Evolutionary conservation across 2,797 vertebrate species (phyloP), one percentile per base, ranked within the genome.

Genomic region (Nannoperca australis): DNA sequence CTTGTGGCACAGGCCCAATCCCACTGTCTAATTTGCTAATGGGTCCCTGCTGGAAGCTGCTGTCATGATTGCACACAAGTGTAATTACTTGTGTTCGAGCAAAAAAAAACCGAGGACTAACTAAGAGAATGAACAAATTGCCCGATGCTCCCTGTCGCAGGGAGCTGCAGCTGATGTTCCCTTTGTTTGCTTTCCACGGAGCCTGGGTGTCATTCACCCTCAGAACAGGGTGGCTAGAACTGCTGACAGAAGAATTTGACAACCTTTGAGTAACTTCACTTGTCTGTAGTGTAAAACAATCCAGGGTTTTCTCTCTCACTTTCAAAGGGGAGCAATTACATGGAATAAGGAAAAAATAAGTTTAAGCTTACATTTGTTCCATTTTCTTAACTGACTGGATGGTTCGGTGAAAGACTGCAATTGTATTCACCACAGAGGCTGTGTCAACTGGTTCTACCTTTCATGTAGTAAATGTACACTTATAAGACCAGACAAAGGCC

Each of bases 11-110:
- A 54, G 76, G 62, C 86, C 92, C 93, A 95, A 88, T 65, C 89
- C 88, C 78, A 38, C 72, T 78, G 91, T 91, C 93, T 88, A 93
- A 92, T 96, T 95, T 95, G 92, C 92, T 94, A 96, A 95, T 95
- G 78, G 86, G 81, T 93, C 91, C 93, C 87, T 88, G 76, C 85
- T 93, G 93, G 95, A 96, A 85, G 65, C 93, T 73, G 47, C 67
- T 47, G 84, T 78, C 69, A 66, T 8, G 18, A 69, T 75, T 71
- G 62, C 62, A 74, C 7, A 5, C 18, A 0, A 54, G 63, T 83
- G 85, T 94, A 93, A 94, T 93, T 76, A 95, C 89, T 95, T 91
- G 81, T 79, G 89, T 88, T 69, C 83, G 83, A 92, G 87, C 88
- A 81, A 91, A 94, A 92, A 76, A 92, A 76, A 81, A 89, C 91